Evolutionary conservation across 2,797 vertebrate species (phyloP), one percentile per base, ranked within the genome.

Genomic region (Netta rufina): DNA sequence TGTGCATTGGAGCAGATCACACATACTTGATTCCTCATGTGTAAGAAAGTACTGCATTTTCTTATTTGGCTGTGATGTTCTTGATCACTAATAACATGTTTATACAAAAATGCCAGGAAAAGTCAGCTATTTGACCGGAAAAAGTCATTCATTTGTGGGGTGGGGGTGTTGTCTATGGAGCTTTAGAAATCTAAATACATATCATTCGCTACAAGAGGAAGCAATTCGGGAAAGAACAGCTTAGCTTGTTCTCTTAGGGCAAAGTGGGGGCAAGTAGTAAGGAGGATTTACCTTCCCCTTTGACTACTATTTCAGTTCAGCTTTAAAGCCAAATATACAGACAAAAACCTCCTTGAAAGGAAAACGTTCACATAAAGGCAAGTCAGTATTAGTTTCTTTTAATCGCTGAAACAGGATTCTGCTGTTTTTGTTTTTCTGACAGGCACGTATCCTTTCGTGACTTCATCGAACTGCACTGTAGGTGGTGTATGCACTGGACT

Each of bases 391-490:
- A 61, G 24, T 65, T 72, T 76, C 7, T 11, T 45, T 4, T 5
- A 13, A 0, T 2, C 74, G n/a, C 70, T 87, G 54, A 95, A 49
- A 64, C 41, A 39, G 32, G 27, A 19, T 75, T 85, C 20, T 78
- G 65, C 19, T 91, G 30, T 51, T 96, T 56, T 53, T 94, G 30
- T 49, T 28, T 62, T 81, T 27, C 95, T 64, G 70, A 38, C 96
- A 99, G 99, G 99, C 76, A 99, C 99, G 2, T 99, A 99, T 97
- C 99, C 99, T 21, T 99, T 99, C 8, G 99, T 99, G 97, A 99
- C 99, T 11, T 99, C 99, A 3, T 99, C 99, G 45, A 99, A 99
- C 98, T 99, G 99, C 98, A 99, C 99, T 0, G 98, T 99, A 66
- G 99, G 99, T 1, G 99, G 99, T 0, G 99, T 99, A 2, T 99